Evolutionary conservation across 2,888 invertebrate genomes (phyloP).

Genomic region (Heliconius cydno): DNA sequence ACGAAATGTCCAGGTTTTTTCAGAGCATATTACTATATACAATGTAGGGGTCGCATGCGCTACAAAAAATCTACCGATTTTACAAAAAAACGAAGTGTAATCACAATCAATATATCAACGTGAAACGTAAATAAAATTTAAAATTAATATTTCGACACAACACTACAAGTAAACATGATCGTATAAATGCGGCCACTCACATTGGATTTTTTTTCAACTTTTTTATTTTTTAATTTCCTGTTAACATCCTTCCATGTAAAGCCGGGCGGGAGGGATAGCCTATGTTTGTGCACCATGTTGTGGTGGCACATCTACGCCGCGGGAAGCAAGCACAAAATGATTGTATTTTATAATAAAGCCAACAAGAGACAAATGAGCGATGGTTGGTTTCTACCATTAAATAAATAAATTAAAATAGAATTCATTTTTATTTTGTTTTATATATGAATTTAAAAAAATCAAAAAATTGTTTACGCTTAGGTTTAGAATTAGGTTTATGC

Average conservation of each 20-base stretch:
- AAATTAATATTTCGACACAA: slow-evolving; percentile 50
- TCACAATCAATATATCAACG: slow-evolving; percentile 10
- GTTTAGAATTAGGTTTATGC: too few relatives aligned
- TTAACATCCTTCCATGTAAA: slow-evolving; percentile 76
- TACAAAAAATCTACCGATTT: slow-evolving; percentile 2
- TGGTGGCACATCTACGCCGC: slow-evolving; percentile 72
- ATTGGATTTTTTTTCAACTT: slow-evolving; percentile 67
- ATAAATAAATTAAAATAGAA: background rate
- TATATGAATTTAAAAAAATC: too few relatives aligned
- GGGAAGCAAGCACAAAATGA: slow-evolving; percentile 68
- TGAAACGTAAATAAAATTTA: slow-evolving; percentile 44
- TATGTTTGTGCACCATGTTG: slow-evolving; percentile 60
- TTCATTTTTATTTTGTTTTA: too few relatives aligned
- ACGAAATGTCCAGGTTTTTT: slow-evolving; percentile 4
- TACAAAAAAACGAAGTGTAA: slow-evolving; percentile 4
- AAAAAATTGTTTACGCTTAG: too few relatives aligned
- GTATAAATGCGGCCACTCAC: slow-evolving; percentile 61
- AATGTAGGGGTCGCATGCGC: slow-evolving; percentile 6
- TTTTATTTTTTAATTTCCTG: slow-evolving; percentile 73
- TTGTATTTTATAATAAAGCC: slow-evolving; percentile 46
- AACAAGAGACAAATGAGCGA: slow-evolving; percentile 35
- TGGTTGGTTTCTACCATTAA: slow-evolving; percentile 34
- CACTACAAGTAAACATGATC: slow-evolving; percentile 43
- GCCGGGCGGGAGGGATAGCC: slow-evolving; percentile 73
- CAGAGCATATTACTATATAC: background rate